Evolutionary conservation across 1,140 invertebrate species (phyloP), one percentile per base, ranked within the genome.

Genomic region (Odontomachus brunneus): DNA sequence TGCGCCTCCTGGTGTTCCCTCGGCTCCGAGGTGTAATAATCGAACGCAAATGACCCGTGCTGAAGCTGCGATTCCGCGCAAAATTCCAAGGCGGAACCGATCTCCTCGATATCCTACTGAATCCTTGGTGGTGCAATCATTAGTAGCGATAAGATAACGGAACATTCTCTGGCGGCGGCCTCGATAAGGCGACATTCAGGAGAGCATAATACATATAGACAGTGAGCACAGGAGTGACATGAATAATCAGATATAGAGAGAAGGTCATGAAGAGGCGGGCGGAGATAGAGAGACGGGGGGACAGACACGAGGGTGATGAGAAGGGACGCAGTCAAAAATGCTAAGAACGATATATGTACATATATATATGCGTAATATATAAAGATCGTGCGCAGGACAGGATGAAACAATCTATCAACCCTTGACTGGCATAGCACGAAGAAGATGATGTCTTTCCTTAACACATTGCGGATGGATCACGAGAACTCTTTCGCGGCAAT

Each of bases 101-200:
- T 57, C 63, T 38, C 22, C 75, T 22, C 26, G 57, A 72, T 53
- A 15, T 29, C 11, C 33, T 24, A 29, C 29, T 33, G 26, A 48
- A 80, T 44, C 48, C 49, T 84, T 82, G 71, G 69, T 65, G 85
- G 55, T 84, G 84, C 88, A 87, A 88, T 91, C 87, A 90, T 84
- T 92, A 90, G 89, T 84, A 71, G 71, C 65, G 86, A 89, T 84
- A 87, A 86, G 89, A 86, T 48, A 75, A 82, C 59, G 48, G 60
- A 89, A 78, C 90, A 90, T 90, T 91, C 85, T 90, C 90, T 91
- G 89, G 89, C 86, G 85, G 85, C 85, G 91, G 85, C 57, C 59
- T 51, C 48, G 72, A 82, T 84, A 84, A 91, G 88, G 71, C 85
- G 83, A 88, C 86, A 88, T 88, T 88, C 78, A 74, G 62, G 55